phyloP scores from a whole-genome alignment of 2,888 invertebrate genomes.

The Tiliacea citrago region DNA sequence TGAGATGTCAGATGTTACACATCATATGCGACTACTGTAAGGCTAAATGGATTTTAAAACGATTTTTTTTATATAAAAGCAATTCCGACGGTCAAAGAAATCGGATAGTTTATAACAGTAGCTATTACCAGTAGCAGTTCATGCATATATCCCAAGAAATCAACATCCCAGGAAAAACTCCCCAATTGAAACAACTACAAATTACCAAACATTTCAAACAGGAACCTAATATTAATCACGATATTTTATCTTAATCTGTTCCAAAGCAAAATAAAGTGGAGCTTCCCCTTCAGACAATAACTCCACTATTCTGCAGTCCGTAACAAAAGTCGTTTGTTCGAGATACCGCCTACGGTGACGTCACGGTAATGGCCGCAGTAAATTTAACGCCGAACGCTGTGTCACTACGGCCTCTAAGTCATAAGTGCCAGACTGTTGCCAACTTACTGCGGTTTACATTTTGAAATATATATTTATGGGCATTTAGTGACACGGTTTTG shows the following conservation, averaged over 20 bases:
- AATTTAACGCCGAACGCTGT: conserved; percentile 74
- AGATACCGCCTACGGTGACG: conserved; percentile 72
- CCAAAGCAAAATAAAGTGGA: conserved; percentile 61
- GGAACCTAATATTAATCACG: conserved; percentile 60
- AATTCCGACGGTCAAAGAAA: not conserved
- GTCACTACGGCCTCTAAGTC: conserved; percentile 67
- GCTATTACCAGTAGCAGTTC: not conserved
- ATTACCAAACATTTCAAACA: conserved; percentile 23
- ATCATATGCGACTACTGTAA: no score
- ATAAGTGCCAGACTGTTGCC: conserved; percentile 65
- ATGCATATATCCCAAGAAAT: conserved; percentile 3
- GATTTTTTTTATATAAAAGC: no score
- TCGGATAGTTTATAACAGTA: not conserved
- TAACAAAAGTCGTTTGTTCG: conserved; percentile 73
- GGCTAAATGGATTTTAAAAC: no score
- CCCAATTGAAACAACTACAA: conserved; percentile 13
- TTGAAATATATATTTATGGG: conserved; percentile 62
- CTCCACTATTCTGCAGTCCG: conserved; percentile 65
- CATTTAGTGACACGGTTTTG: conserved; percentile 27
- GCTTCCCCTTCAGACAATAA: conserved; percentile 56
- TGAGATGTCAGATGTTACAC: no score
- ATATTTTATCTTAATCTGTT: conserved; percentile 60
- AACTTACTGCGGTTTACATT: conserved; percentile 67
- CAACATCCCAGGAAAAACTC: not conserved
- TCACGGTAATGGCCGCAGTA: conserved; percentile 70